Conservation (phyloP, 1,140 invertebrate species). For the Temnothorax curvispinosus region DNA sequence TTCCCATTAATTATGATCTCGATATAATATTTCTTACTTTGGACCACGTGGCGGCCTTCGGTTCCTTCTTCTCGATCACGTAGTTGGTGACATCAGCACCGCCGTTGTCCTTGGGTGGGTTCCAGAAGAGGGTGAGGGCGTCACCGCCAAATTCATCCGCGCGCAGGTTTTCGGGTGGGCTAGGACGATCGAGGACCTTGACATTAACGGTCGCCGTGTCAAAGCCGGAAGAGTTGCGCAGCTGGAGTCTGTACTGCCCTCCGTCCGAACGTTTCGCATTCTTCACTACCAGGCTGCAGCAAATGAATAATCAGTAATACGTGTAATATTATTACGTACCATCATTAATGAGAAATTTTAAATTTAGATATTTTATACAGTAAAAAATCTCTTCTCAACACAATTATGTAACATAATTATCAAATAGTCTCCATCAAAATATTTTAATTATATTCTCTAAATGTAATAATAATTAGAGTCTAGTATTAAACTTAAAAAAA, state of each 20-base stretch:
- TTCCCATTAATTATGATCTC: background rate
- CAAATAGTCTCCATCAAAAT: background rate
- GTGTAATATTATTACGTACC: background rate
- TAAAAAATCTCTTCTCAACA: background rate
- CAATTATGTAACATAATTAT: background rate
- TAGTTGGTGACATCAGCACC: constrained; percentile 98
- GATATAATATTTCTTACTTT: constrained; percentile 86
- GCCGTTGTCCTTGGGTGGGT: constrained; percentile 97
- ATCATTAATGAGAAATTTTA: background rate
- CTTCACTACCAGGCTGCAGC: constrained; percentile 93
- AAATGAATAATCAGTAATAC: constrained; percentile 14
- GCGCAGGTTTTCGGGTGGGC: constrained; percentile 93
- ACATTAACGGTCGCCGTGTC: constrained; percentile 98
- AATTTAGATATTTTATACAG: background rate
- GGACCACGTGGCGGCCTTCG: constrained; percentile 92
- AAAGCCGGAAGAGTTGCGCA: constrained; percentile 97
- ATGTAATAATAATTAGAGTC: background rate
- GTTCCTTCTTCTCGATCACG: constrained; percentile 97
- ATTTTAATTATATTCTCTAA: background rate
- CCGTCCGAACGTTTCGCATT: constrained; percentile 96
- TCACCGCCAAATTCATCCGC: constrained; percentile 98
- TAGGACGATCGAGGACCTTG: constrained; percentile 96
- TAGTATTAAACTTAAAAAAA: background rate
- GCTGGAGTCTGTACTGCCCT: constrained; percentile 96
- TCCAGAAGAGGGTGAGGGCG: constrained; percentile 97